Evolutionary conservation across 1,140 invertebrate genomes (phyloP).

Genomic region (Protaetia brevitarsis): DNA sequence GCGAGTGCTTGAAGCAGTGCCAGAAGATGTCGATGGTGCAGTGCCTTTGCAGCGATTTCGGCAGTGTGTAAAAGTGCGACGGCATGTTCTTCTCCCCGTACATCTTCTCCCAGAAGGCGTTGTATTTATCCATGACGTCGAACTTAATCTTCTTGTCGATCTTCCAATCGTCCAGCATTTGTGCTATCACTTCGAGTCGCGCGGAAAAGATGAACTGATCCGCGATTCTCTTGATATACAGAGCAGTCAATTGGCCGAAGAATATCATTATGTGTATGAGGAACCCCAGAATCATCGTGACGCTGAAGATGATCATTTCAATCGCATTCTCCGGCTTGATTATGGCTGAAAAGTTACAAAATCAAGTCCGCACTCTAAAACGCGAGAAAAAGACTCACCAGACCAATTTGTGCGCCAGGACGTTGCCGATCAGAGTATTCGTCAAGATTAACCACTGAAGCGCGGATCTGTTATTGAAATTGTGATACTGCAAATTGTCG

Average conservation of each 20-base stretch:
- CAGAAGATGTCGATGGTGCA: slow-evolving; percentile 4
- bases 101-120: neutral
- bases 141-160: neutral
- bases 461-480: neutral
- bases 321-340: neutral
- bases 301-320: neutral
- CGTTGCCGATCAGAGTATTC: neutral
- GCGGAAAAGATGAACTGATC: neutral
- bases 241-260: slow-evolving; percentile 2
- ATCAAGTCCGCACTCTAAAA: neutral
- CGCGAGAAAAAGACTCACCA: neutral
- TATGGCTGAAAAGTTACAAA: neutral
- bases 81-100: neutral
- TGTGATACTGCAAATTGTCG: neutral
- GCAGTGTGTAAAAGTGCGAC: neutral
- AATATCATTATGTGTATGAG: slow-evolving; percentile 16
- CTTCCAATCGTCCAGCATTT: slow-evolving; percentile 2
- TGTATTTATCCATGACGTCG: neutral
- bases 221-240: slow-evolving; percentile 8
- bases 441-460: slow-evolving; percentile 9
- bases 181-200: neutral
- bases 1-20: neutral
- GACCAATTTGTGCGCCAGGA: slow-evolving; percentile 12
- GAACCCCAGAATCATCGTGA: neutral
- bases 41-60: neutral